Evolutionary conservation across 2,113 vertebrate genomes (phyloP), one percentile per base, ranked within the genome.

Genomic region (Hiodon tergisus): DNA sequence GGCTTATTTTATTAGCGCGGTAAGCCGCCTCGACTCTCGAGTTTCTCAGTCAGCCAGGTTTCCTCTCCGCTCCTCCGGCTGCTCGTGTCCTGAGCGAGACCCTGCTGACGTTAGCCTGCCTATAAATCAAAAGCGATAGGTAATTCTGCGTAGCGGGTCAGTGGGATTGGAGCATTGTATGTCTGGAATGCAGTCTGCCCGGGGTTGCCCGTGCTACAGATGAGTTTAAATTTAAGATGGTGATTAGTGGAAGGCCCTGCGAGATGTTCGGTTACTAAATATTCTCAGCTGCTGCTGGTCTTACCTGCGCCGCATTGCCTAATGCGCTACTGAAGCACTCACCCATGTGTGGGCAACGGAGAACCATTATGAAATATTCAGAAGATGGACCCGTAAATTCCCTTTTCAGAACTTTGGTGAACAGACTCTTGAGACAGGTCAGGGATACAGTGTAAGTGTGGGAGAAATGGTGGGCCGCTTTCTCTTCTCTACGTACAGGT

Each of bases 1-100:
- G 72, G 72, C 31, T 76, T 68, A 72, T 68, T 79, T 77, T 70
- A 80, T 80, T 75, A 76, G 57, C 4, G 51, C 17, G 5, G 13
- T 79, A 81, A 77, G 75, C 78, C 31, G 65, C 73, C 72, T 72
- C 53, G 54, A 68, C 59, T 69, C 62, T 51, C 14, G 2, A 53
- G 63, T 69, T 52, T 76, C 54, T 69, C 55, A 31, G 67, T 55
- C 48, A 10, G 74, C 9, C n/a, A 51, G 3, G 48, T 46, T 58
- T n/a, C 14, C 31, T 54, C 51, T 67, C 53, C 13, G 57, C 54
- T 8, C 6, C n/a, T 50, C 59, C 55, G n/a, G 59, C 31, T 5
- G 53, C 73, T 57, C 31, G 31, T 68, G 7, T 48, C 65, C 54
- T 75, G 65, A 58, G 17, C 55, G 52, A 68, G 47, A 51, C 10